Percentiles rank a stretch among this genome's conserved stretches.
These are phyloP conservation scores for Poecilia gillii DNA, from an alignment of 2,797 vertebrate species.

Conservation along the genomic window DNA sequence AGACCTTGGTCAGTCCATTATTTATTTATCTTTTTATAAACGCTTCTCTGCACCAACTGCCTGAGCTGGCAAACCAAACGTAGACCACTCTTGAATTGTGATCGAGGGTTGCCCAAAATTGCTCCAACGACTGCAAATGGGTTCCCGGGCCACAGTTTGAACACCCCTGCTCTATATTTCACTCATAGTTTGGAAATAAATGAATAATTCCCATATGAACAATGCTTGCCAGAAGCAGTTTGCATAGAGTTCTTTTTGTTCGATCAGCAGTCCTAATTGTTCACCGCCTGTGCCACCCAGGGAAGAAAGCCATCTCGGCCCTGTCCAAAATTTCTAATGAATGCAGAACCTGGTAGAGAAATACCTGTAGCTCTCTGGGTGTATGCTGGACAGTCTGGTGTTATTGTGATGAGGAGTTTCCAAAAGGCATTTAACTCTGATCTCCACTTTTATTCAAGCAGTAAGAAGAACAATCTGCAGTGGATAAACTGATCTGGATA, in stretches of 20 bases:
- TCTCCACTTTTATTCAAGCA: conserved; percentile 3
- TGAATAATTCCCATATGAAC: not conserved
- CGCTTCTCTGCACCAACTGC: no score
- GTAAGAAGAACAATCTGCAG: not conserved
- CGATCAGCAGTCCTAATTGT: not conserved
- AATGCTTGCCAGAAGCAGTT: not conserved
- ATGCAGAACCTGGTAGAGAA: not conserved
- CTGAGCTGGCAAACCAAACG: no score
- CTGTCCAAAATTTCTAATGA: no score
- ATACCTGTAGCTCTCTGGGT: not conserved
- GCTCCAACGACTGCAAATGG: not conserved
- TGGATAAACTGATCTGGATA: not conserved
- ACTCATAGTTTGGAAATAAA: not conserved
- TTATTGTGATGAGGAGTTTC: not conserved
- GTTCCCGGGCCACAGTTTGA: no score
- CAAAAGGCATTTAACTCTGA: conserved; percentile 2
- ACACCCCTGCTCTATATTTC: not conserved
- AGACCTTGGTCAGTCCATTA: no score
- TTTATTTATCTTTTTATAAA: no score
- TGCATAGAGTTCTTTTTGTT: not conserved
- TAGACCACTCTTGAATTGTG: no score
- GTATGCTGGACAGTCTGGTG: not conserved
- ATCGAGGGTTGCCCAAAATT: no score
- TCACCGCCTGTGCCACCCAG: not conserved
- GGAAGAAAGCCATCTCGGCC: no score